Conservation (phyloP, 2,113 vertebrate genomes). For the Pavo muticus region DNA sequence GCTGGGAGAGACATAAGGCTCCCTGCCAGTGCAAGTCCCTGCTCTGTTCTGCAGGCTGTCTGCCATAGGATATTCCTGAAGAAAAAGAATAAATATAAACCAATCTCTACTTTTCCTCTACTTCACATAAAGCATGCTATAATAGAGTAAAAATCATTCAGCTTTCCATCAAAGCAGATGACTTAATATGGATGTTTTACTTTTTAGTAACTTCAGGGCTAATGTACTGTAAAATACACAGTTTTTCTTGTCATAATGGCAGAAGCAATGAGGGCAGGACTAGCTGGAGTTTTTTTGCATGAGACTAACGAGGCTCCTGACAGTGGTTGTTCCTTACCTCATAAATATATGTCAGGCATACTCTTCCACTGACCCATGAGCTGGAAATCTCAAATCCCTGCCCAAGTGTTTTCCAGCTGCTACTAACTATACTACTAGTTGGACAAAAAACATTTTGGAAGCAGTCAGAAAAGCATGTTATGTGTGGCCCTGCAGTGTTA, state of each 20-base stretch:
- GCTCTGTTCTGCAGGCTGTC: not conserved
- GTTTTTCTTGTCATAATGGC: not conserved
- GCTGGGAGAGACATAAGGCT: not conserved
- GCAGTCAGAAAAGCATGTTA: not conserved
- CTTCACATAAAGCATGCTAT: not conserved
- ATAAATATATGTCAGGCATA: not conserved
- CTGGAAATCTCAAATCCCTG: not conserved
- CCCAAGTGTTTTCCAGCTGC: not conserved
- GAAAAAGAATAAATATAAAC: constrained; percentile 10
- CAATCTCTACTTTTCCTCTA: not conserved
- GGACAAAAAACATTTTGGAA: not conserved
- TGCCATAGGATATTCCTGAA: not conserved
- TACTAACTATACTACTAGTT: not conserved
- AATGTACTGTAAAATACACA: constrained; percentile 15
- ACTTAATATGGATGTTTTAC: not conserved
- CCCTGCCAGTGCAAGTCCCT: not conserved
- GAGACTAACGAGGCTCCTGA: not conserved
- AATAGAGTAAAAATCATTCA: constrained; percentile 5
- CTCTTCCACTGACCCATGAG: not conserved
- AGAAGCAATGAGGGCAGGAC: not conserved
- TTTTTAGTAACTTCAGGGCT: not conserved
- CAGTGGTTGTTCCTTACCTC: not conserved
- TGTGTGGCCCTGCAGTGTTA: fast-evolving
- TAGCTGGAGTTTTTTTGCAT: not conserved
- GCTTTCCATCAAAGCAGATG: not conserved